Evolutionary conservation across 92 coral and sea anemone genomes (phyloP).

Genomic region (Blastomussa wellsi): DNA sequence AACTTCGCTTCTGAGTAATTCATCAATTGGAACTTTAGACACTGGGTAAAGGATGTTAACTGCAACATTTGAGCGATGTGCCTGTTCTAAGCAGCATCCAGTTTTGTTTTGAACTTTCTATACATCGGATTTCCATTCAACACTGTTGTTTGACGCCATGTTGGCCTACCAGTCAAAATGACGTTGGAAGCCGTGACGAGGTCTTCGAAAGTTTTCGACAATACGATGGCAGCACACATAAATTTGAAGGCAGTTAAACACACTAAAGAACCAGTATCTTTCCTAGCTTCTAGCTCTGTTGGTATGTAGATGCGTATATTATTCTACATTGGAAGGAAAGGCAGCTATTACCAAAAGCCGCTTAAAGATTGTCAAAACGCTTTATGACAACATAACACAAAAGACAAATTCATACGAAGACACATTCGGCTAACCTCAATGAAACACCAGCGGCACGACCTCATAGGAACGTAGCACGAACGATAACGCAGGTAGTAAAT

Average conservation of each 20-base stretch:
- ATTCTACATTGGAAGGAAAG: not conserved
- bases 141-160: conserved; percentile 12
- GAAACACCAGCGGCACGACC: not conserved
- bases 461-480: not conserved
- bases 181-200: too few relatives aligned
- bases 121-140: not conserved
- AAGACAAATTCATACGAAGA: not conserved
- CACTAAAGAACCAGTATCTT: conserved; percentile 14
- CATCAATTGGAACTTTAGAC: not conserved
- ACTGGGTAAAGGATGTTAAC: not conserved
- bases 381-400: conserved; percentile 13
- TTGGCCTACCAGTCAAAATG: too few relatives aligned
- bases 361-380: not conserved
- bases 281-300: not conserved
- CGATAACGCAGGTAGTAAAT: too few relatives aligned
- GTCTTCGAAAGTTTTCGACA: too few relatives aligned
- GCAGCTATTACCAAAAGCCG: conserved; percentile 2
- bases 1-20: not conserved
- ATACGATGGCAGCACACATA: not conserved
- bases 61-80: not conserved
- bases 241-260: not conserved
- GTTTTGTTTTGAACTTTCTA: conserved; percentile 22
- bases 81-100: conserved; percentile 4
- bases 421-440: not conserved
- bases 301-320: not conserved